A percentile compares a stretch with the other conserved stretches of the same genome.
Evolutionary conservation across 1,140 invertebrate species (phyloP).

Genomic region (Eufriesea mexicana): DNA sequence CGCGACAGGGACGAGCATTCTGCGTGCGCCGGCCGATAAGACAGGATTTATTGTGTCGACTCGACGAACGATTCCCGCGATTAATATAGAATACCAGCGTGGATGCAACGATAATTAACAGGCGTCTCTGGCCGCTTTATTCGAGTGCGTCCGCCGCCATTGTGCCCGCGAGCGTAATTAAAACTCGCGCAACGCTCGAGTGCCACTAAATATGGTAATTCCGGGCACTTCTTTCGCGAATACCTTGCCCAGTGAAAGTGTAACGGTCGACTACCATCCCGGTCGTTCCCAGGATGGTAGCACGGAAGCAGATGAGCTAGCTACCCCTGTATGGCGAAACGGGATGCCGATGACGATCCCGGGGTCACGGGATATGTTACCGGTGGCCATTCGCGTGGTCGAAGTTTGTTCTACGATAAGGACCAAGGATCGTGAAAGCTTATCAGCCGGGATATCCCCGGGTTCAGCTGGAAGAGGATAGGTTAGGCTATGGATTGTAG

Average conservation of each 20-base stretch:
- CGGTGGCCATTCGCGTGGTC: background rate
- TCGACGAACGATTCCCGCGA: constrained; percentile 15
- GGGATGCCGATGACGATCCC: background rate
- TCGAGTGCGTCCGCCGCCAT: background rate
- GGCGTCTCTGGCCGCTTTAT: background rate
- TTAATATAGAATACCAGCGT: background rate
- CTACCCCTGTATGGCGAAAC: background rate
- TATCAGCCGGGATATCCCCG: background rate
- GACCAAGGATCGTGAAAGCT: background rate
- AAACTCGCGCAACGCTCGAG: constrained; percentile 3
- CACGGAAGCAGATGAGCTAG: too few species aligned
- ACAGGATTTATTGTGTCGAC: constrained; percentile 32
- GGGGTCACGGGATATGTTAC: background rate
- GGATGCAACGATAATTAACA: constrained; percentile 28
- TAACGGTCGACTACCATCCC: too few species aligned
- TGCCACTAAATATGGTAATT: constrained; percentile 7
- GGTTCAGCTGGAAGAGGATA: background rate
- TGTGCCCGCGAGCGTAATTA: background rate
- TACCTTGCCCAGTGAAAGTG: too few species aligned
- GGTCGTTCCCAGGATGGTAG: too few species aligned
- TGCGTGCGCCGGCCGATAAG: constrained; percentile 36
- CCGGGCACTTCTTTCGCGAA: background rate
- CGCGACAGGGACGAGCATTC: constrained; percentile 16
- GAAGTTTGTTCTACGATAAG: background rate
- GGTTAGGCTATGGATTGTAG: background rate